Percentiles rank a stretch among this genome's conserved stretches.
Evolutionary conservation across 1,140 invertebrate species (phyloP).

Genomic region (Phymastichus coffea): DNA sequence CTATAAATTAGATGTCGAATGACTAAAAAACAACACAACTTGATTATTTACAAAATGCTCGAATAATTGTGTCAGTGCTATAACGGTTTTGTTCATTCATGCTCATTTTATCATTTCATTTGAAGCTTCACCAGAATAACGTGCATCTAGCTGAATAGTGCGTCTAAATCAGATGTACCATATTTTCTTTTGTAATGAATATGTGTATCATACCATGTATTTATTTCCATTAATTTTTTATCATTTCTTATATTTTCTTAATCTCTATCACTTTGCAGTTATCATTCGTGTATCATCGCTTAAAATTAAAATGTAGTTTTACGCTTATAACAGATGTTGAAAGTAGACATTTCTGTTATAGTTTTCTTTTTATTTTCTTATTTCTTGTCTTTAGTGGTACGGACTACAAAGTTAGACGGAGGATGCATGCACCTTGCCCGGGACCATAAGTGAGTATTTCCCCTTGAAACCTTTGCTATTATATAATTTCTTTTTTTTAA

Average conservation of each 20-base stretch:
- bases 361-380: slow-evolving; percentile 51
- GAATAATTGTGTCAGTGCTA: no score
- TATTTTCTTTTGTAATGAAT: neutral
- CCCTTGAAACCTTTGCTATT: no score
- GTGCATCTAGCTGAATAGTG: slow-evolving; percentile 44
- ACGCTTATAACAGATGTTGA: neutral
- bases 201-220: slow-evolving; percentile 6
- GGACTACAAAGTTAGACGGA: slow-evolving; percentile 60
- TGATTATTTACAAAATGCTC: no score
- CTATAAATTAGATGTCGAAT: no score
- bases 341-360: slow-evolving; percentile 37
- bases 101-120: no score
- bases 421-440: slow-evolving; percentile 59
- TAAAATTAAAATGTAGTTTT: slow-evolving; percentile 12
- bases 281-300: neutral
- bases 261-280: neutral
- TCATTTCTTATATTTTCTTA: neutral
- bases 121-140: no score
- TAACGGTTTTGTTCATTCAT: no score
- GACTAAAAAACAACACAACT: no score
- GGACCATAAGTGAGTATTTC: slow-evolving; percentile 57
- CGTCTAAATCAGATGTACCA: slow-evolving; percentile 14
- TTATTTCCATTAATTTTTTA: slow-evolving; percentile 20
- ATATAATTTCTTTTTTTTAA: no score
- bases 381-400: slow-evolving; percentile 58